These are phyloP conservation scores for Buteo buteo DNA, from an alignment of 2,113 vertebrate genomes.

Conservation along the genomic window DNA sequence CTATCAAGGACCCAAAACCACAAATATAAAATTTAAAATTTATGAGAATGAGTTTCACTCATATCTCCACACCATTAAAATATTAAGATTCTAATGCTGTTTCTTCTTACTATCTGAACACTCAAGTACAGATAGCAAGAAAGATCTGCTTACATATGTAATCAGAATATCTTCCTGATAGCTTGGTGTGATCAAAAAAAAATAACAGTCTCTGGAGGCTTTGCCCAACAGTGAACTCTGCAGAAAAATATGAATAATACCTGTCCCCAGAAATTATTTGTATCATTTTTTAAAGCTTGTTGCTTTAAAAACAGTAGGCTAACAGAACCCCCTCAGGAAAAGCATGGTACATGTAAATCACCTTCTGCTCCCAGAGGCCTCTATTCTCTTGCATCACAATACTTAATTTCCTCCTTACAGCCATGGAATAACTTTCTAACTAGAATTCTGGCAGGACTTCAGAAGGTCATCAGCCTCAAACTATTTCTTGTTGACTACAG, in stretches of 20 bases:
- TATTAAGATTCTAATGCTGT: background rate
- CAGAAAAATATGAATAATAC: background rate
- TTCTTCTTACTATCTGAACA: background rate
- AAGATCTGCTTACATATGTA: background rate
- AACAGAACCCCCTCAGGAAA: background rate
- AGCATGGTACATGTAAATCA: background rate
- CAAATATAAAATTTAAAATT: background rate
- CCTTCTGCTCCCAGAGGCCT: background rate
- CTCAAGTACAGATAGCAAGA: background rate
- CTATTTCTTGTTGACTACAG: slow-evolving; percentile 34
- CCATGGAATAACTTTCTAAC: background rate
- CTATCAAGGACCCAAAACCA: background rate
- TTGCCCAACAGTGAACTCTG: background rate
- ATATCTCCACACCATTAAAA: background rate
- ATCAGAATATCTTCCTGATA: background rate
- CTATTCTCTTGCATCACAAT: background rate
- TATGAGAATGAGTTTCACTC: background rate
- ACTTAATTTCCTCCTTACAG: background rate
- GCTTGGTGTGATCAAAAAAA: background rate
- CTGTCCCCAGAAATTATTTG: background rate
- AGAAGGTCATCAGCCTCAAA: slow-evolving; percentile 31
- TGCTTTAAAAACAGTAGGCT: background rate
- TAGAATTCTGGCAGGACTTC: background rate
- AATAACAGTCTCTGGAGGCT: background rate
- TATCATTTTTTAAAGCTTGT: background rate